A percentile compares a stretch with the other conserved stretches of the same genome.
Conservation (phyloP, 2,888 invertebrate species). For the Syrista parreyssii region DNA sequence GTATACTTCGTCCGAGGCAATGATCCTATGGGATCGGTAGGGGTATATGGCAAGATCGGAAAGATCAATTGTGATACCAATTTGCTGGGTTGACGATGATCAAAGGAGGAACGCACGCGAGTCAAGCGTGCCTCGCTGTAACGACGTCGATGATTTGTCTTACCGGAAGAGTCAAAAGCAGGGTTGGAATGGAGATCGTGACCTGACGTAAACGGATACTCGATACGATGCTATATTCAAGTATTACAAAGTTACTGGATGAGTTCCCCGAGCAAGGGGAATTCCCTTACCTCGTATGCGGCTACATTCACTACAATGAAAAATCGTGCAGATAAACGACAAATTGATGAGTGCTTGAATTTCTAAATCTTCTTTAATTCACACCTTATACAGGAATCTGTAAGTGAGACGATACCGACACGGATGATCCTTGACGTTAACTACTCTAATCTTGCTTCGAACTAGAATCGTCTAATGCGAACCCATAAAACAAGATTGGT, state of each 20-base stretch:
- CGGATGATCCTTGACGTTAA: neutral
- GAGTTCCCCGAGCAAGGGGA: neutral
- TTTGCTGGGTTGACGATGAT: neutral
- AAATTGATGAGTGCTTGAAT: neutral
- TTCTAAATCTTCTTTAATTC: neutral
- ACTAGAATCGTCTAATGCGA: neutral
- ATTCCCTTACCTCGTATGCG: neutral
- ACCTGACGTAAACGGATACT: conserved; percentile 47
- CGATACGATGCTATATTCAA: neutral
- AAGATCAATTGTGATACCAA: neutral
- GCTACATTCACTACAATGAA: neutral
- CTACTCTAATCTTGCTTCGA: neutral
- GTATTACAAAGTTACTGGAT: neutral
- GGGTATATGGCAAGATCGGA: neutral
- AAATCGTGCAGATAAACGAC: neutral
- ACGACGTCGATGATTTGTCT: conserved; percentile 46
- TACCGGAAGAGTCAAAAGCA: conserved; percentile 26
- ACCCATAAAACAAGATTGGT: neutral
- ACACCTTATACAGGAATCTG: neutral
- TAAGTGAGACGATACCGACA: neutral
- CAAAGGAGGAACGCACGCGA: neutral
- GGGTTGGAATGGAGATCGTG: conserved; percentile 49
- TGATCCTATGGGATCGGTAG: neutral
- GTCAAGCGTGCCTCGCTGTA: conserved; percentile 25
- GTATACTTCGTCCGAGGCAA: neutral